Evolutionary conservation across 2,888 invertebrate species (phyloP).

Genomic region (Amphimallon solstitiale): DNA sequence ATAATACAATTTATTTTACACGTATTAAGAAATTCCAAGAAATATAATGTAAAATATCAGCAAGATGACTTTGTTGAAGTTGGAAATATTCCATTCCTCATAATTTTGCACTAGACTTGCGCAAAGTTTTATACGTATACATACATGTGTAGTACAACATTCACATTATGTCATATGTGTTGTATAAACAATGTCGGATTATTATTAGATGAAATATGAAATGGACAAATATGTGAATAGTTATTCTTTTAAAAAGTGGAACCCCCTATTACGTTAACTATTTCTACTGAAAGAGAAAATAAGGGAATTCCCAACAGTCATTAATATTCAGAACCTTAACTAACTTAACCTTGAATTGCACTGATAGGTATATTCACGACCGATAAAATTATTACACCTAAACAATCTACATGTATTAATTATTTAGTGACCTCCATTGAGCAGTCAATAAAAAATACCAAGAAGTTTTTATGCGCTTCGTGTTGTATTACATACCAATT

Average conservation of each 20-base stretch:
- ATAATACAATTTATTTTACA: no score
- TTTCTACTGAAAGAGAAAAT: conserved; percentile 14
- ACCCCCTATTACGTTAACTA: conserved; percentile 6
- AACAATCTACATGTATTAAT: background rate
- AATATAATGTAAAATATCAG: no score
- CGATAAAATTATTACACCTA: conserved; percentile 20
- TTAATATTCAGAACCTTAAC: conserved; percentile 31
- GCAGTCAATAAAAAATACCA: background rate
- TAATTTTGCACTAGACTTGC: no score
- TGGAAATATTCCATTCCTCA: no score
- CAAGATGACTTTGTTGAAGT: no score
- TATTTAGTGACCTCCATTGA: conserved; percentile 9
- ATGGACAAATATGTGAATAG: no score
- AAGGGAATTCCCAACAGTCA: conserved; percentile 32
- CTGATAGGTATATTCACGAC: conserved; percentile 10
- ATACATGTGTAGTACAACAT: no score
- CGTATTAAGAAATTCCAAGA: no score
- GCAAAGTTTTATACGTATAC: no score
- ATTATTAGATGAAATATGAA: conserved; percentile 2
- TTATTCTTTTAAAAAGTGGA: conserved; percentile 9
- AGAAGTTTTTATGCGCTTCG: no score
- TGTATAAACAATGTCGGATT: background rate
- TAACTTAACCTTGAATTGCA: conserved; percentile 30
- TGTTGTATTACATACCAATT: no score
- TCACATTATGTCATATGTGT: no score